Evolutionary conservation across 2,888 invertebrate genomes (phyloP).

Genomic region (Pediacus dermestoides): DNA sequence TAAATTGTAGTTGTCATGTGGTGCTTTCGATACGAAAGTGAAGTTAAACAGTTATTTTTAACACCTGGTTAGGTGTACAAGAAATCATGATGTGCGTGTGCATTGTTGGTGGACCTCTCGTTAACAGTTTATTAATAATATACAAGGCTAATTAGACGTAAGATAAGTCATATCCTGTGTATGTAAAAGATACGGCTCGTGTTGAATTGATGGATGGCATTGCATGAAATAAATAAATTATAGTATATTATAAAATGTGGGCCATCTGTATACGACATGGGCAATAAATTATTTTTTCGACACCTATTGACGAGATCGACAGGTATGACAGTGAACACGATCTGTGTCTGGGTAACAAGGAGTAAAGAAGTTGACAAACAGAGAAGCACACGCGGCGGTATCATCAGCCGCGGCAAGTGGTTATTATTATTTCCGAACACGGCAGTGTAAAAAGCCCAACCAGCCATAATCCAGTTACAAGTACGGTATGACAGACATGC

Average conservation of each 20-base stretch:
- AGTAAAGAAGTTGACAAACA: constrained; percentile 25
- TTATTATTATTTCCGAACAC: constrained; percentile 37
- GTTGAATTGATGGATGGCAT: constrained; percentile 3
- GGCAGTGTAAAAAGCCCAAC: constrained; percentile 25
- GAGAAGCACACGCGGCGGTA: constrained; percentile 24
- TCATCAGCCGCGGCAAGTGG: constrained; percentile 25
- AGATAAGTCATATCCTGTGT: constrained; percentile 3
- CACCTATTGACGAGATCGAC: constrained; percentile 18
- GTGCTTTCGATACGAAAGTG: too few relatives aligned
- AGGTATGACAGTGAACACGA: constrained; percentile 16
- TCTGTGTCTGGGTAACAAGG: constrained; percentile 21
- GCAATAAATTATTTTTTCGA: constrained; percentile 26
- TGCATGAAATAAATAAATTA: constrained; percentile 22
- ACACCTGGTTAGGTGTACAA: too few relatives aligned
- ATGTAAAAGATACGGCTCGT: constrained; percentile 5
- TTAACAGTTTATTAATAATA: too few relatives aligned
- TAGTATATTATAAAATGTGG: constrained; percentile 16
- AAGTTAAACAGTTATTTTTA: too few relatives aligned
- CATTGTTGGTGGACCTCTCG: too few relatives aligned
- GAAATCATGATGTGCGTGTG: too few relatives aligned
- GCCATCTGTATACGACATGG: constrained; percentile 21
- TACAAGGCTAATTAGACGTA: constrained; percentile 6
- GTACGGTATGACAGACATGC: constrained; percentile 31
- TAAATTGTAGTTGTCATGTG: too few relatives aligned
- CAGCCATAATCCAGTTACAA: constrained; percentile 28